Evolutionary conservation across 2,797 vertebrate species (phyloP), one percentile per base, ranked within the genome.

Genomic region (Limnodromus scolopaceus): DNA sequence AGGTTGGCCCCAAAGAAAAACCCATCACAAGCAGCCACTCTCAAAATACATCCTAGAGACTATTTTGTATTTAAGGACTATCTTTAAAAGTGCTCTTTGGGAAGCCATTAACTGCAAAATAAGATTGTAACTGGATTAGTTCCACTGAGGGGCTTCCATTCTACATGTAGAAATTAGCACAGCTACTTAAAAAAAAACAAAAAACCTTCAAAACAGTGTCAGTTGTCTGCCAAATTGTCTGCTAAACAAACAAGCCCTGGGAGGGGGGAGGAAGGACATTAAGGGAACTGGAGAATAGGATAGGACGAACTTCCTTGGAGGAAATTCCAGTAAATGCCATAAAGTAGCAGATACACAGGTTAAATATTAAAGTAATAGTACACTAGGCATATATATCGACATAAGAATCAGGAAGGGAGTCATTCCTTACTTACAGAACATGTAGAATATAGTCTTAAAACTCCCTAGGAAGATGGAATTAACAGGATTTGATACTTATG

Each of bases 301-400:
- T 30, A 55, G 83, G 70, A 71, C 76, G 25, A 92, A 90, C 58
- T 91, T 93, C 84, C 96, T 77, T 18, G 11, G 60, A 92, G 82
- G 83, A 92, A 96, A 92, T 87, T 88, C 85, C 92, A 84, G 60
- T 51, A 72, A 82, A 87, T 22, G 11, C n/a, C 77, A 49, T 4
- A 4, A 46, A 92, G 36, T 54, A 88, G 70, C 55, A 82, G 36
- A 76, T 32, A 91, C 34, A 74, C 23, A 90, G 34, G 53, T 80
- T 70, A 60, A 89, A 82, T 77, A 41, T 41, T 25, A 16, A 4
- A 70, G 34, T 11, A 85, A 61, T 36, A 39, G 32, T 13, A 63
- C 41, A 53, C 11, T 10, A 1, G 32, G 20, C 9, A 16, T 13
- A 45, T 39, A 34, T 20, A 66, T 46, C 1, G 0, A 65, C 18